phyloP scores from a whole-genome alignment of 2,113 vertebrate species.

The Corapipo altera region DNA sequence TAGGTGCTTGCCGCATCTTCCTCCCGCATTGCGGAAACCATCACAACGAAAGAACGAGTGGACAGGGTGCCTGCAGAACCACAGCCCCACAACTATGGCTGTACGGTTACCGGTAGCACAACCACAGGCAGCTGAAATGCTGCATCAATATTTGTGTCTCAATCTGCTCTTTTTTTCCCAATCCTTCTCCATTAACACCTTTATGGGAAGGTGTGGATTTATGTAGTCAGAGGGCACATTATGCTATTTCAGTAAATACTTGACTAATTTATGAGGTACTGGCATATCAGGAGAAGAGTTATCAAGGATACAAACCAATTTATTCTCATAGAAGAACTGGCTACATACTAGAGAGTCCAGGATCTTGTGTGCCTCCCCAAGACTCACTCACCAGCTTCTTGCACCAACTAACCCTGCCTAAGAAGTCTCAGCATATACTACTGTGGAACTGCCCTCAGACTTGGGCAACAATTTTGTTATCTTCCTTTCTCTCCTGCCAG shows the following conservation, averaged over 20 bases:
- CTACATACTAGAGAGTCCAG: neutral
- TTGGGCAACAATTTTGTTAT: neutral
- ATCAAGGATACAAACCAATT: neutral
- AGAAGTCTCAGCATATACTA: neutral
- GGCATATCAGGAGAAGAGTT: neutral
- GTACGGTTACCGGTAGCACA: fast-evolving
- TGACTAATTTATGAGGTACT: neutral
- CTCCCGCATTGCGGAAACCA: conserved; percentile 39
- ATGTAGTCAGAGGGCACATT: neutral
- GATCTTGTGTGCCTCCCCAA: neutral
- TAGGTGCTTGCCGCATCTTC: conserved; percentile 34
- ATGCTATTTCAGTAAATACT: neutral
- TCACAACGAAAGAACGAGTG: neutral
- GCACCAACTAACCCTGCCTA: neutral
- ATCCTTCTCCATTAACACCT: neutral
- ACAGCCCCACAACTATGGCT: neutral
- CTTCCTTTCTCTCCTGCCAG: neutral
- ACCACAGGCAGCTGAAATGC: neutral
- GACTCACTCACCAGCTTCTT: neutral
- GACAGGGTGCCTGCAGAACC: neutral
- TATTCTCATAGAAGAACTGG: neutral
- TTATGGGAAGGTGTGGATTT: neutral
- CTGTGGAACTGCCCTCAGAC: fast-evolving
- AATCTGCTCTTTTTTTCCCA: neutral
- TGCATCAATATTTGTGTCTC: neutral